Percentiles rank a stretch among this genome's conserved stretches.
phyloP scores from a whole-genome alignment of 2,113 vertebrate genomes.

The Menidia beryllina region DNA sequence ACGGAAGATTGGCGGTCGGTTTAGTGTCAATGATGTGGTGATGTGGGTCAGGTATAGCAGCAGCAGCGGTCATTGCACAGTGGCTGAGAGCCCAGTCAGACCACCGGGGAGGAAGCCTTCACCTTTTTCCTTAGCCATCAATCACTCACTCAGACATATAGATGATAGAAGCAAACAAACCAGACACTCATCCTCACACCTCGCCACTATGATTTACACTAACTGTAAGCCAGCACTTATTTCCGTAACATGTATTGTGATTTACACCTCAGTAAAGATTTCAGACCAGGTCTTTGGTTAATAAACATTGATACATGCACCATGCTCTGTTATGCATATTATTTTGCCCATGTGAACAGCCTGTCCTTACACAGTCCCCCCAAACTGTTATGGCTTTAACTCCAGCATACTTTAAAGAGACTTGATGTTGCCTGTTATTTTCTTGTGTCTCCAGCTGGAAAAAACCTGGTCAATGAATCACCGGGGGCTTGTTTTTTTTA shows the following conservation, averaged over 20 bases:
- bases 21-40: slow-evolving; percentile 78
- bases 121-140: slow-evolving; percentile 73
- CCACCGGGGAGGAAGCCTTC: slow-evolving; percentile 79
- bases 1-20: slow-evolving; percentile 74
- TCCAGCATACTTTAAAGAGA: background rate
- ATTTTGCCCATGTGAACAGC: background rate
- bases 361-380: background rate
- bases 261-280: background rate
- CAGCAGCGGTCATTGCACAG: slow-evolving; percentile 79
- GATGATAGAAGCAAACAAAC: slow-evolving; percentile 70
- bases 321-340: background rate
- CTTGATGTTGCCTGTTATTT: too few relatives aligned
- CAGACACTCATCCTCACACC: slow-evolving; percentile 51
- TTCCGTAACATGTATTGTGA: background rate
- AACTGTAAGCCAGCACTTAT: background rate
- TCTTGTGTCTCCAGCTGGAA: too few relatives aligned
- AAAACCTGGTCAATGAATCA: too few relatives aligned
- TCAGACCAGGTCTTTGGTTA: background rate
- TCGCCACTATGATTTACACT: slow-evolving; percentile 39
- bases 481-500: background rate
- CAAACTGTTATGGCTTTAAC: background rate
- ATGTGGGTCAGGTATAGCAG: slow-evolving; percentile 80
- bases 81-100: slow-evolving; percentile 78
- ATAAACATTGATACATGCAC: slow-evolving; percentile 1
- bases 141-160: slow-evolving; percentile 68